These are phyloP conservation scores for Megalurothrips usitatus DNA, from an alignment of 2,888 invertebrate genomes.

Conservation along the genomic window DNA sequence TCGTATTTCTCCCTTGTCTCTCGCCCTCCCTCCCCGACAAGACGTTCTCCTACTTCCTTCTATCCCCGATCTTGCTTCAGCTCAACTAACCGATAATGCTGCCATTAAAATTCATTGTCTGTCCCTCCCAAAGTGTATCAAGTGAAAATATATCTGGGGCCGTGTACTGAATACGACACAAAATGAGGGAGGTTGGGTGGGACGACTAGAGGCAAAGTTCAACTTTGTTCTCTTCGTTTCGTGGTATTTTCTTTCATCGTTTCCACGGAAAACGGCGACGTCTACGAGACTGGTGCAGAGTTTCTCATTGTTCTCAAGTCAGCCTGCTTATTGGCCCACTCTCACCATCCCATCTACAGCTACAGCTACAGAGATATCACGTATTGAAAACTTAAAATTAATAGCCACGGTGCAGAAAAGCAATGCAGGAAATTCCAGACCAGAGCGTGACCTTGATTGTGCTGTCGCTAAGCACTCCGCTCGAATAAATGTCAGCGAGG, in stretches of 20 bases:
- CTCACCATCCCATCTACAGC: not conserved
- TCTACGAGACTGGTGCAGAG: slow-evolving; percentile 7
- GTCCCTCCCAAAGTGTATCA: slow-evolving; percentile 47
- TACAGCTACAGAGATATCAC: no score
- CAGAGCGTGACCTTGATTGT: no score
- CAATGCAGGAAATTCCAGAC: no score
- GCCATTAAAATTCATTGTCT: slow-evolving; percentile 47
- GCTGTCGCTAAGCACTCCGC: no score
- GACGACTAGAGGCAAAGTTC: not conserved
- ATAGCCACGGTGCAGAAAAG: no score
- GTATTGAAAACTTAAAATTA: no score
- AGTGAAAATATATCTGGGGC: slow-evolving; percentile 48
- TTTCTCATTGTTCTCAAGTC: slow-evolving; percentile 7
- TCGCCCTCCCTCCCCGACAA: not conserved
- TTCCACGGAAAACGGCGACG: slow-evolving; percentile 3
- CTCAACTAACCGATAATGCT: slow-evolving; percentile 33
- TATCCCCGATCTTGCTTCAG: not conserved
- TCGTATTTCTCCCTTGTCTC: not conserved
- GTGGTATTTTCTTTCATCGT: slow-evolving; percentile 16
- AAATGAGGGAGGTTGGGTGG: not conserved
- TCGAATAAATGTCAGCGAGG: no score
- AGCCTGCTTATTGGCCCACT: not conserved
- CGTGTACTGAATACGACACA: slow-evolving; percentile 44
- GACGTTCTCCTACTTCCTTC: not conserved
- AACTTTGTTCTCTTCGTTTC: slow-evolving; percentile 7